A percentile compares a stretch with the other conserved stretches of the same genome.
These are phyloP conservation scores for Epinephelus lanceolatus DNA, from an alignment of 2,113 vertebrate species.

Conservation along the genomic window DNA sequence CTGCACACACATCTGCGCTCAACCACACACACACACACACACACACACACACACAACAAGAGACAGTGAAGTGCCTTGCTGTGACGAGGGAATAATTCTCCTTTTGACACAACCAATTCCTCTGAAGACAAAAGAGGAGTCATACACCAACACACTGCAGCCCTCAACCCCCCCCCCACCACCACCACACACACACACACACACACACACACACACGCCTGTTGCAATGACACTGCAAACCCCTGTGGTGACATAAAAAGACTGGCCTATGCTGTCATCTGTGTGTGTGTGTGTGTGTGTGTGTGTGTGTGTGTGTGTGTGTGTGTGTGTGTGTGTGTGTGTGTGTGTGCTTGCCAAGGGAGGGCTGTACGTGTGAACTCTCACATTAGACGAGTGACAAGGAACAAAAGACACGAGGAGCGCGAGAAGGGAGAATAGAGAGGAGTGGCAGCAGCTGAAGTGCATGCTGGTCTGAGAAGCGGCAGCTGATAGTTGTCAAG, in stretches of 20 bases:
- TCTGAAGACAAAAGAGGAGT: conserved; percentile 68
- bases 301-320: conserved; percentile 32
- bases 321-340: background rate
- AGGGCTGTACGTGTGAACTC: conserved; percentile 57
- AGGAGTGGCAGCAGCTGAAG: conserved; percentile 19
- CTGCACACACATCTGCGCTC: conserved; percentile 14
- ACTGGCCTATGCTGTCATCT: conserved; percentile 45
- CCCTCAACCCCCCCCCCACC: background rate
- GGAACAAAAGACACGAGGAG: conserved; percentile 46
- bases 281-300: conserved; percentile 32
- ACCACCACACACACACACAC: conserved; percentile 14
- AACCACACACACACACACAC: conserved; percentile 16
- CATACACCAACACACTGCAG: conserved; percentile 47
- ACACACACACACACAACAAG: background rate
- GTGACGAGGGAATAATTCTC: conserved; percentile 64
- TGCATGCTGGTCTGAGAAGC: conserved; percentile 8
- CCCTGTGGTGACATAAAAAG: conserved; percentile 57
- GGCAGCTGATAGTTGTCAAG: conserved; percentile 8
- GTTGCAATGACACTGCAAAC: conserved; percentile 47
- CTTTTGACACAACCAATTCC: conserved; percentile 58
- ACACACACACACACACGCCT: conserved; percentile 19
- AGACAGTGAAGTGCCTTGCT: conserved; percentile 30
- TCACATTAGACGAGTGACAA: conserved; percentile 50
- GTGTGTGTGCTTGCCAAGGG: conserved; percentile 19
- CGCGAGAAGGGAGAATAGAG: background rate